Conservation (phyloP, 2,113 vertebrate genomes). For the Mungos mungo region DNA sequence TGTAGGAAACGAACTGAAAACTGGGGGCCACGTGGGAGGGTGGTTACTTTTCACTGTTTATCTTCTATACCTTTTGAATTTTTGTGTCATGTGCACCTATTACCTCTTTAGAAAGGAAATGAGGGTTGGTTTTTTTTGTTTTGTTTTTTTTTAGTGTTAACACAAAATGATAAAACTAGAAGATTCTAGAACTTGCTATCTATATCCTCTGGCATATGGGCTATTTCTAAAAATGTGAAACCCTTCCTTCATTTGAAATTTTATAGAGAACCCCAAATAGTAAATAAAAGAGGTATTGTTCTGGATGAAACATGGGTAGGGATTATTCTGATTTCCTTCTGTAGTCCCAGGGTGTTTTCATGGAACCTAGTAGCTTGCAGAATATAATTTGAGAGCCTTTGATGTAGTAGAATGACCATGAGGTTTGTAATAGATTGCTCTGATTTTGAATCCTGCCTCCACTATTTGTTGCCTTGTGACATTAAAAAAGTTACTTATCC, state of each 20-base stretch:
- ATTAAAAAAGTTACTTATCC: background rate
- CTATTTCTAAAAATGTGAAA: background rate
- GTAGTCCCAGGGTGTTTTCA: background rate
- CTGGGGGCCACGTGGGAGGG: background rate
- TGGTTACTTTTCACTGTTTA: background rate
- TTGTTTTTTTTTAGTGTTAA: slow-evolving; percentile 5
- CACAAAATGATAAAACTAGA: slow-evolving; percentile 23
- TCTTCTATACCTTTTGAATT: slow-evolving; percentile 7
- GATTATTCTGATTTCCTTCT: background rate
- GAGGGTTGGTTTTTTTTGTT: background rate
- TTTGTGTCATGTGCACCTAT: background rate
- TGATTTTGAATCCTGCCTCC: background rate
- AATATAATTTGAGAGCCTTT: background rate
- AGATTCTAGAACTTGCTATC: slow-evolving; percentile 15
- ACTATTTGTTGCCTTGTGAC: background rate
- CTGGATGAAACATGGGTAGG: background rate
- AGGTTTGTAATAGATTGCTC: background rate
- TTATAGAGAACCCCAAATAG: background rate
- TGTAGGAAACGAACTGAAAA: slow-evolving; percentile 15
- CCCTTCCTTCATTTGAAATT: slow-evolving; percentile 26
- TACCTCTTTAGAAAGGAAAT: slow-evolving; percentile 23
- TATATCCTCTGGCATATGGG: background rate
- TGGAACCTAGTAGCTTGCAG: background rate
- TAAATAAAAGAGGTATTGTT: background rate
- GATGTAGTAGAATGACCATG: background rate